These are phyloP conservation scores for Platycercus adscitus DNA, from an alignment of 2,113 vertebrate genomes.

Conservation along the genomic window DNA sequence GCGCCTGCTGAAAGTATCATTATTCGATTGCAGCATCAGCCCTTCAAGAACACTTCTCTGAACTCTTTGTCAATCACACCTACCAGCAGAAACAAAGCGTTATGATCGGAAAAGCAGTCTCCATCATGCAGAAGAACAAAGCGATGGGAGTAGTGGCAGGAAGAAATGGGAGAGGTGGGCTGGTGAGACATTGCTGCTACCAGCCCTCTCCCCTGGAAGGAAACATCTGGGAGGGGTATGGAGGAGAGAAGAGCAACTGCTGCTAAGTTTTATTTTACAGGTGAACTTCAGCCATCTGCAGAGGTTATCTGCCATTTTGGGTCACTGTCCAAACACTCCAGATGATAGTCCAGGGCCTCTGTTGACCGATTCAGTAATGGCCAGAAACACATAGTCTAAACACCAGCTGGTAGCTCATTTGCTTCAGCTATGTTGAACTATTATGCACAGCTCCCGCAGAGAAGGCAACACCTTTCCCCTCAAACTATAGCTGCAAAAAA, in stretches of 20 bases:
- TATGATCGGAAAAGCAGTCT: accelerated
- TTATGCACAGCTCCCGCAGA: accelerated
- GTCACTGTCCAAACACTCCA: background rate
- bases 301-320: background rate
- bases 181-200: accelerated
- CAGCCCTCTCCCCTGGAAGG: background rate
- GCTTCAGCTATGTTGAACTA: background rate
- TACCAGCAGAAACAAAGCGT: background rate
- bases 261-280: background rate
- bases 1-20: accelerated
- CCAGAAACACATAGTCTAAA: background rate
- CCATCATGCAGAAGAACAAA: accelerated
- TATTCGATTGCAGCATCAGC: background rate
- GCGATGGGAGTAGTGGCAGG: accelerated
- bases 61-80: background rate
- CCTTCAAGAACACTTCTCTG: background rate
- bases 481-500: background rate
- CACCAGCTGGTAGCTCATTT: background rate
- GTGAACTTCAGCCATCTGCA: background rate
- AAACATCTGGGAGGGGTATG: background rate
- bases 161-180: background rate
- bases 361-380: accelerated
- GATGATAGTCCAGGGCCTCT: background rate
- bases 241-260: background rate
- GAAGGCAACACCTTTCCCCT: background rate